These are phyloP conservation scores for Acromyrmex echinatior DNA, from an alignment of 1,140 invertebrate genomes.

Conservation along the genomic window DNA sequence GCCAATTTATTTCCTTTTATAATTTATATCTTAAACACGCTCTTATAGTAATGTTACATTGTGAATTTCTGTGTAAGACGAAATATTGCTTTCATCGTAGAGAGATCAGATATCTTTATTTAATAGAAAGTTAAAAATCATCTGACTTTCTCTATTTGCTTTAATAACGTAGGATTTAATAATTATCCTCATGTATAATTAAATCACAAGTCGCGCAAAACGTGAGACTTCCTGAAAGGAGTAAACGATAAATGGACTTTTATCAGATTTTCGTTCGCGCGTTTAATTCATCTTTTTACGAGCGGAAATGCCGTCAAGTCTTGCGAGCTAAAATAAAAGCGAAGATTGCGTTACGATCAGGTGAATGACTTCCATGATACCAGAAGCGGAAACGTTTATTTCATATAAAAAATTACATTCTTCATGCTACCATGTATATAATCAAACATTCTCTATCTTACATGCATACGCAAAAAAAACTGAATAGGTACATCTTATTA, in stretches of 20 bases:
- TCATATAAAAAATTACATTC: slow-evolving; percentile 50
- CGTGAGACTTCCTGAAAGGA: slow-evolving; percentile 44
- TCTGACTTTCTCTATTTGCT: slow-evolving; percentile 67
- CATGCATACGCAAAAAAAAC: not conserved
- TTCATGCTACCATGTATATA: slow-evolving; percentile 6
- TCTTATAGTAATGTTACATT: not conserved
- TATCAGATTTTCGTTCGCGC: slow-evolving; percentile 19
- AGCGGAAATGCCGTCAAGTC: slow-evolving; percentile 32
- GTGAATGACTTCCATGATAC: slow-evolving; percentile 46
- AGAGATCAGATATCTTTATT: slow-evolving; percentile 52
- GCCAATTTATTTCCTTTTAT: not conserved
- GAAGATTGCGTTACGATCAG: not conserved
- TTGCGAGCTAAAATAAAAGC: slow-evolving; percentile 40
- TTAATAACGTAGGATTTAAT: slow-evolving; percentile 31
- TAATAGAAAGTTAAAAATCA: slow-evolving; percentile 69
- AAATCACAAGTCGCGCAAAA: slow-evolving; percentile 13
- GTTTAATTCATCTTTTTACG: slow-evolving; percentile 35
- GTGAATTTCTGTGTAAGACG: not conserved
- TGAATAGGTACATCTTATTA: not conserved
- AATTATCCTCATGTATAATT: slow-evolving; percentile 23
- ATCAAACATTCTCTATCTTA: not conserved
- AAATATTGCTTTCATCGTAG: slow-evolving; percentile 54
- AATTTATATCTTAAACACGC: not conserved
- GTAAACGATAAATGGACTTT: not conserved
- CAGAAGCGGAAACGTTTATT: slow-evolving; percentile 57